phyloP scores from a whole-genome alignment of 2,888 invertebrate species.

The Lymantria monacha region DNA sequence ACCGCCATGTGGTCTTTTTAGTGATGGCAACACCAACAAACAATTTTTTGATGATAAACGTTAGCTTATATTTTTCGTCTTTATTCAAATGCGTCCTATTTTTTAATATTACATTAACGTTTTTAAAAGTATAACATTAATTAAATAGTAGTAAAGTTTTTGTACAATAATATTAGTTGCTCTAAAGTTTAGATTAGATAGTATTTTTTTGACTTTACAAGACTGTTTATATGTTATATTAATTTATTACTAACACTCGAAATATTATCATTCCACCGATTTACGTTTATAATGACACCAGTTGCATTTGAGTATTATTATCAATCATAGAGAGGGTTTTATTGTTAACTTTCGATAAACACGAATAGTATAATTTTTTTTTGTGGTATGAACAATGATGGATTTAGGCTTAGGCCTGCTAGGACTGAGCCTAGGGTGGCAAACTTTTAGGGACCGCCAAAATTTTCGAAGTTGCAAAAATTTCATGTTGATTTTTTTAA shows the following conservation, averaged over 20 bases:
- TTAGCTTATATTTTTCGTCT: conserved; percentile 41
- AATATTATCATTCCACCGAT: conserved; percentile 76
- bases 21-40: conserved; percentile 40
- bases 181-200: conserved; percentile 59
- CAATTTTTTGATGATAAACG: conserved; percentile 37
- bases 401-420: no score
- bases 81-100: conserved; percentile 57
- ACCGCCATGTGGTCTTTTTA: conserved; percentile 12
- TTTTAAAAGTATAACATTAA: conserved; percentile 40
- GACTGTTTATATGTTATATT: conserved; percentile 68
- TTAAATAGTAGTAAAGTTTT: conserved; percentile 49
- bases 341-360: neutral
- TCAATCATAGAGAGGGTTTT: conserved; percentile 28
- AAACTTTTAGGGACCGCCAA: no score
- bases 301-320: conserved; percentile 69
- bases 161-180: conserved; percentile 53
- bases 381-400: no score
- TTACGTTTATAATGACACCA: conserved; percentile 64
- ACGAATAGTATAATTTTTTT: no score
- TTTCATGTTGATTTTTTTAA: no score
- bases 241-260: conserved; percentile 63
- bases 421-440: no score
- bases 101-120: conserved; percentile 41
- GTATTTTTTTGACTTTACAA: conserved; percentile 63
- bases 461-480: no score